A percentile compares a stretch with the other conserved stretches of the same genome.
phyloP scores from a whole-genome alignment of 2,113 vertebrate genomes.

The Chionodraco myersi region DNA sequence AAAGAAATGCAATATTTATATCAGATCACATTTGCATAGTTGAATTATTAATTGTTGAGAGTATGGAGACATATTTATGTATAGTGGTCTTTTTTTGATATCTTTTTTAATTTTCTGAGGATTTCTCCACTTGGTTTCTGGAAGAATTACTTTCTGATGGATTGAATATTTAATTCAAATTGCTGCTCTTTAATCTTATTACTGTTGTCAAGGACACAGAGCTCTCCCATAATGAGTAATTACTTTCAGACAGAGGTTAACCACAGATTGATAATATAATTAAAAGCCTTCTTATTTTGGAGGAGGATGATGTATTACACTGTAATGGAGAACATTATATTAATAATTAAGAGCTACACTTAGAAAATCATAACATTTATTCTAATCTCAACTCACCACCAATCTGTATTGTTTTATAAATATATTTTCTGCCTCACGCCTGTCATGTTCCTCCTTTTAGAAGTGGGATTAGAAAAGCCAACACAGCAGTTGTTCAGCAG shows the following conservation, averaged over 20 bases:
- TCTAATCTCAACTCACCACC: background rate
- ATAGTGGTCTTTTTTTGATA: too few relatives aligned
- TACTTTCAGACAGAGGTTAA: background rate
- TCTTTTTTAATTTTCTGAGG: background rate
- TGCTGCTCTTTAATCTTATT: background rate
- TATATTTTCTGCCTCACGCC: conserved; percentile 30
- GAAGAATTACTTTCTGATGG: background rate
- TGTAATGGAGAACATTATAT: background rate
- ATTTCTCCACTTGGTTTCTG: background rate
- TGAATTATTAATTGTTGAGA: too few relatives aligned
- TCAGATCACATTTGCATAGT: too few relatives aligned
- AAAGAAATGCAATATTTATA: too few relatives aligned
- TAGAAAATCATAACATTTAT: background rate
- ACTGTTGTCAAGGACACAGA: background rate
- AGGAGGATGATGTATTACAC: conserved; percentile 1
- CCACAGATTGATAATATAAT: conserved; percentile 8
- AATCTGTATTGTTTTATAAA: conserved; percentile 45
- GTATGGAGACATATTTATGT: too few relatives aligned
- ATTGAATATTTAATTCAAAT: background rate
- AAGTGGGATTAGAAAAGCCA: conserved; percentile 57
- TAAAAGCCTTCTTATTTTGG: background rate
- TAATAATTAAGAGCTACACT: background rate
- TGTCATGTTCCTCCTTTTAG: conserved; percentile 47
- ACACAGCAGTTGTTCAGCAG: conserved; percentile 31
- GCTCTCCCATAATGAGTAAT: background rate